Base-by-base conservation (phyloP, 2,113 vertebrate genomes). In the Vulpes vulpes region DNA sequence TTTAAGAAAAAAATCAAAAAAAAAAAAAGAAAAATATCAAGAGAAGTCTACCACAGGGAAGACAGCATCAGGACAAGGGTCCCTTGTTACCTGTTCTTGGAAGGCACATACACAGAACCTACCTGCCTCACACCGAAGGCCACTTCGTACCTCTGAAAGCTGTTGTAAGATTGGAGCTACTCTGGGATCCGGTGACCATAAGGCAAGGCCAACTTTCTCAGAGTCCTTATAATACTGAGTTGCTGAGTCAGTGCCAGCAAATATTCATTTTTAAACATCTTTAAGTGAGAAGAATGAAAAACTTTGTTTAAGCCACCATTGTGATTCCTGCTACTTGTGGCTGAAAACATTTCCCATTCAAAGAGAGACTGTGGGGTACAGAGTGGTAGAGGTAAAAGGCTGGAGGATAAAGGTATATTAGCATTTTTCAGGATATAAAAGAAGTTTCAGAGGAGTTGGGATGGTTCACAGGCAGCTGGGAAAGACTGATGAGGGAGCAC, bases 341-440 rank as follows among this genome's bases (percentile, higher is more conserved):
- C 6, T 67, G 12, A 74, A 89, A 84, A 89, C 43, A 95, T 89
- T 95, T 71, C 49, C 17, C 85, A 14, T 82, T 57, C 51, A 78
- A 82, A 73, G n/a, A 89, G 23, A 15, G 71, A 20, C 27, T 38
- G 12, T 82, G 22, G 27, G 11, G 9, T 79, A 65, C 4, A 65
- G 12, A 35, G 22, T 6, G 8, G 30, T 57, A 0, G 2, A 11
- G 20, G 35, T 55, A 57, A 73, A 91, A 20, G 23, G 0, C 27
- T 86, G 17, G 38, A 93, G 49, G n/a, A 19, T 38, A 57, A 51
- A 95, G 65, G 30, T 27, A 38, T 3, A 38, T 22, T 10, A 78
- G 14, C 5, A 5, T 43, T 74, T 83, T 80, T 94, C 23, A 83
- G 30, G 5, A 51, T 5, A 32, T 20, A 76, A 84, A 83, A 69